Evolutionary conservation across 2,797 vertebrate genomes (phyloP).

Genomic region (Pteronotus mesoamericanus): DNA sequence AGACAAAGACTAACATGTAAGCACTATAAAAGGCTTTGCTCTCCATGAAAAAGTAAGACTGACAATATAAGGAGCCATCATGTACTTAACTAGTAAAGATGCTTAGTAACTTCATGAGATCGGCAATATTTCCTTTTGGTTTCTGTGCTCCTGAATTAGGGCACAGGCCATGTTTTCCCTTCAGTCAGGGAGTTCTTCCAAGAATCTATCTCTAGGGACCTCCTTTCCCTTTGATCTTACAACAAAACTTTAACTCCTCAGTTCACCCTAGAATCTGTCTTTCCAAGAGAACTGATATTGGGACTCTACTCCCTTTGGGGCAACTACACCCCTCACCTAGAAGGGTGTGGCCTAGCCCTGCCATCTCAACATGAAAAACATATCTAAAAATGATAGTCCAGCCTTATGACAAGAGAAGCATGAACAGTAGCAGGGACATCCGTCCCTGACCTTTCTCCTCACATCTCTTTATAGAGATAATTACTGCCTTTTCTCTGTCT

Average conservation of each 20-base stretch:
- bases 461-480: background rate
- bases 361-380: background rate
- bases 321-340: background rate
- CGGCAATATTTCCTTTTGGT: background rate
- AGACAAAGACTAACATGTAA: background rate
- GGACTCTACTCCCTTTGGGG: background rate
- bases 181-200: background rate
- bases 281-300: background rate
- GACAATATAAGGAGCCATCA: background rate
- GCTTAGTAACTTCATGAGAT: background rate
- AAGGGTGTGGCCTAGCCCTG: background rate
- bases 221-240: background rate
- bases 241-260: background rate
- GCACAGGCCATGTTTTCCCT: background rate
- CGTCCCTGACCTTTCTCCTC: background rate
- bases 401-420: background rate
- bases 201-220: background rate
- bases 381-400: background rate
- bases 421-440: background rate
- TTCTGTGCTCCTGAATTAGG: accelerated
- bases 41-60: background rate
- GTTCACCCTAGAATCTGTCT: background rate
- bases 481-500: background rate
- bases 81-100: background rate
- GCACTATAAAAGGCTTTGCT: background rate